phyloP scores from a whole-genome alignment of 2,113 vertebrate genomes.

The Hemichromis elongatus region DNA sequence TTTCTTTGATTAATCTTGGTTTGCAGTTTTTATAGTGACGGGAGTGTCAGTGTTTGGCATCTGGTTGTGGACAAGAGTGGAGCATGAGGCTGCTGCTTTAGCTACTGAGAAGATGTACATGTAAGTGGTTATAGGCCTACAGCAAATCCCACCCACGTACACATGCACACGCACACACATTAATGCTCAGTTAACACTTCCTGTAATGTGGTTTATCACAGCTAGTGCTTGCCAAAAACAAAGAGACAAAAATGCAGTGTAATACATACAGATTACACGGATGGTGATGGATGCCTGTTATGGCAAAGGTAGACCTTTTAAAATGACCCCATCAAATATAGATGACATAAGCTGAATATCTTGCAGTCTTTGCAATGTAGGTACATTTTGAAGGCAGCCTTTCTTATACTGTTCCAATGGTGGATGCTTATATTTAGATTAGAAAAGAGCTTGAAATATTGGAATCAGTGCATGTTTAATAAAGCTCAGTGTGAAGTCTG shows the following conservation, averaged over 20 bases:
- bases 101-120: not conserved
- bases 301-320: not conserved
- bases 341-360: not conserved
- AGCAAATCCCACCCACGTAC: conserved; percentile 38
- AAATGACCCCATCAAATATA: not conserved
- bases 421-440: not conserved
- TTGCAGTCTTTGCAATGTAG: not conserved
- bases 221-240: not conserved
- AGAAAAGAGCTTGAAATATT: not conserved
- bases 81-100: not conserved
- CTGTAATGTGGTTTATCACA: conserved; percentile 12
- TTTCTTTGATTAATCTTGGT: not conserved
- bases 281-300: not conserved
- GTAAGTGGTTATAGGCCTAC: conserved; percentile 1
- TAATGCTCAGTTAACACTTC: not conserved
- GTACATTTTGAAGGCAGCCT: not conserved
- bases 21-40: not conserved
- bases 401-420: not conserved
- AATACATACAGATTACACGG: not conserved
- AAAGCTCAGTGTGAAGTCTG: not conserved
- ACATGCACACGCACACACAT: not conserved
- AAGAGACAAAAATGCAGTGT: not conserved
- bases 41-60: not conserved
- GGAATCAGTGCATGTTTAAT: not conserved
- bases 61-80: not conserved